Conservation (phyloP, 2,797 vertebrate genomes). For the Pipistrellus pygmaeus region DNA sequence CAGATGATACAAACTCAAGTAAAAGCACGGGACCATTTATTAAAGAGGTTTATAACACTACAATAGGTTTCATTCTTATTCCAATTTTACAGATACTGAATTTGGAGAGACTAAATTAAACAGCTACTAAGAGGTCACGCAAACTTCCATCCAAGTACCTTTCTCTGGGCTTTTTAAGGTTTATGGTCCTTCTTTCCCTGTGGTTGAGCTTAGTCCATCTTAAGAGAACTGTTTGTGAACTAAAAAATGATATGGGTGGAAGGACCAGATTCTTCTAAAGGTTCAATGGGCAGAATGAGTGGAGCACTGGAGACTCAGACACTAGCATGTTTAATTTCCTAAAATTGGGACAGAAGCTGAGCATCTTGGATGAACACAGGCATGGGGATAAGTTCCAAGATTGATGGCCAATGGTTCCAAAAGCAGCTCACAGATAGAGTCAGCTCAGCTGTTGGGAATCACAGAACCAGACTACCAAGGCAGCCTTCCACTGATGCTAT, state of each 20-base stretch:
- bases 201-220: conserved; percentile 1
- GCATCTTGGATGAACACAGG: neutral
- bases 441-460: neutral
- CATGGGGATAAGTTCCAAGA: neutral
- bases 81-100: neutral
- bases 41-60: neutral
- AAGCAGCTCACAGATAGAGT: neutral
- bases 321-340: neutral
- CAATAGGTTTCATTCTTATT: neutral
- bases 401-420: neutral
- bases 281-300: neutral
- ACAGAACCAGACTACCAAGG: neutral
- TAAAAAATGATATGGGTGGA: neutral
- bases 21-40: neutral
- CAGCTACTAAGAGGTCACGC: neutral
- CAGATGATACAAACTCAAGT: neutral
- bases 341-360: neutral
- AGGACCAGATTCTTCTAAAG: neutral
- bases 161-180: neutral
- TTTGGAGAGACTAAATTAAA: neutral
- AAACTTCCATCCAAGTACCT: neutral
- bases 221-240: neutral
- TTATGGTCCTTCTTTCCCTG: neutral
- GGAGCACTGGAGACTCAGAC: neutral
- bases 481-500: neutral